Conservation (phyloP, 2,113 vertebrate genomes). For the Dolichotis patagonum region DNA sequence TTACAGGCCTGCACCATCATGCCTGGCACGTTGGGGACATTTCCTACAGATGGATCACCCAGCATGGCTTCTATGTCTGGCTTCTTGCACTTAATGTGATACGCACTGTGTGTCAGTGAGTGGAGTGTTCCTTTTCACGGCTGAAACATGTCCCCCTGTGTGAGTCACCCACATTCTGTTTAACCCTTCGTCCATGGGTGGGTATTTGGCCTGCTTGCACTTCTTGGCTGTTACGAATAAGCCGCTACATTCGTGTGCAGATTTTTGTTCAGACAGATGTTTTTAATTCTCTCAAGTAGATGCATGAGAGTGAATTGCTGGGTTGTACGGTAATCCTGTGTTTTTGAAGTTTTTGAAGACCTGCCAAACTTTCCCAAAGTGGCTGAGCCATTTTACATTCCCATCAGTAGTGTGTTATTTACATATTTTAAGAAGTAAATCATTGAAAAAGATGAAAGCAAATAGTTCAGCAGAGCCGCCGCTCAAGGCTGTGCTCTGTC, state of each 20-base stretch:
- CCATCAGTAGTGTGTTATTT: background rate
- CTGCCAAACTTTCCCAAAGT: background rate
- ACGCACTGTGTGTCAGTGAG: background rate
- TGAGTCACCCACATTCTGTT: background rate
- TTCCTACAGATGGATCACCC: background rate
- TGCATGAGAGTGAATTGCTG: background rate
- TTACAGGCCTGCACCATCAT: background rate
- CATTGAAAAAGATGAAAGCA: background rate
- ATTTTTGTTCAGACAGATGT: background rate
- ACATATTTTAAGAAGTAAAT: background rate
- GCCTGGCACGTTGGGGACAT: background rate
- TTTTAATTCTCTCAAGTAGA: slow-evolving; percentile 50
- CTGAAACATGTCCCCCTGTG: background rate
- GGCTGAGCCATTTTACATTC: background rate
- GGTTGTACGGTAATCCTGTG: background rate
- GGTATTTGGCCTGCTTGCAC: background rate
- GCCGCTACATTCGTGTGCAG: background rate
- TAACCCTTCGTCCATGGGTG: background rate
- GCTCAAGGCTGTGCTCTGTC: background rate
- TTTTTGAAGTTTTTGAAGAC: slow-evolving; percentile 17
- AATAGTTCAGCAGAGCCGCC: background rate
- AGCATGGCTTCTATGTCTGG: background rate
- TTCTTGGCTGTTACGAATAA: background rate
- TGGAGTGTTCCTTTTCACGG: background rate
- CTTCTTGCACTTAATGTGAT: background rate